These are phyloP conservation scores for Hemibagrus guttatus DNA, from an alignment of 2,797 vertebrate species.

Conservation along the genomic window DNA sequence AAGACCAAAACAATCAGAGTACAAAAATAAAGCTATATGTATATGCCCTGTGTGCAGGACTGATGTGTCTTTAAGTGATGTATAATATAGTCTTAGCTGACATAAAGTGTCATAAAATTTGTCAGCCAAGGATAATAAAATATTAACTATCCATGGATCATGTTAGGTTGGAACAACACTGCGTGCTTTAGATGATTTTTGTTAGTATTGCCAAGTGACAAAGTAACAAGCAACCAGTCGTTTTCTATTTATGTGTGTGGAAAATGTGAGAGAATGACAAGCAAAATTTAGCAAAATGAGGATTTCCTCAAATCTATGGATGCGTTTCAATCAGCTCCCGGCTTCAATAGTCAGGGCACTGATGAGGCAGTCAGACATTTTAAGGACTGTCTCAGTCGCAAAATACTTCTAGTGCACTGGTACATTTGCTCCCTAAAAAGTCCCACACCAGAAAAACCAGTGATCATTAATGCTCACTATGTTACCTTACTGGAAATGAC, in stretches of 20 bases:
- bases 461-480: no score
- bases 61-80: background rate
- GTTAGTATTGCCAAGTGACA: background rate
- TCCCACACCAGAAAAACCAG: no score
- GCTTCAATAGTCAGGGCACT: no score
- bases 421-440: no score
- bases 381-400: no score
- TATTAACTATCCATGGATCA: background rate
- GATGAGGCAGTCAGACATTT: no score
- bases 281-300: background rate
- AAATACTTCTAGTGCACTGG: no score
- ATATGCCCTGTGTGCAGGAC: background rate
- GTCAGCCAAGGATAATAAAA: background rate
- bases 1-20: background rate
- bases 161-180: no score
- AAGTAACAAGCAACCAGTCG: background rate
- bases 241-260: background rate
- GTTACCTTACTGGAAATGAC: no score
- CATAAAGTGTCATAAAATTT: background rate
- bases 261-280: background rate
- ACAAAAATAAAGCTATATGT: conserved; percentile 3
- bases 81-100: background rate
- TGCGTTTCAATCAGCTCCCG: no score
- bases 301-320: background rate
- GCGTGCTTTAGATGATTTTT: background rate